Conservation (phyloP, 92 coral and sea anemone species). For the Epizoanthus scotinus region DNA sequence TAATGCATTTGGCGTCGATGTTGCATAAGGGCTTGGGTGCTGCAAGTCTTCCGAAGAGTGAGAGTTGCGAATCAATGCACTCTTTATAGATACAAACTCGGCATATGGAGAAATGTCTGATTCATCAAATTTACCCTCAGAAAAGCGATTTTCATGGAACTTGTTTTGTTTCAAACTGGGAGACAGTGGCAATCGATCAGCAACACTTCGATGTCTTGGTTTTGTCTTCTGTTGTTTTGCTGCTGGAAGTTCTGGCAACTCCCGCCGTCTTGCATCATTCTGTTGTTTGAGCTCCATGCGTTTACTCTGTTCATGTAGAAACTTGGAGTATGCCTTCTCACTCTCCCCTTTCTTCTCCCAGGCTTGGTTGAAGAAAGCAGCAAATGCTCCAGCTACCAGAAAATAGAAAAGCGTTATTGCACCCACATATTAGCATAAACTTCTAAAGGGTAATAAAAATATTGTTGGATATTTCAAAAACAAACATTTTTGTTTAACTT, state of each 20-base stretch:
- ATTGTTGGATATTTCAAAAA: too few species aligned
- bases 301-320: constrained; percentile 55
- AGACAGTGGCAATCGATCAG: constrained; percentile 57
- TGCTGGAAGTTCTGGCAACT: constrained; percentile 79
- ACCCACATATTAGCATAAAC: too few species aligned
- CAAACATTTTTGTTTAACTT: too few species aligned
- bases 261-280: constrained; percentile 54
- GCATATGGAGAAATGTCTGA: constrained; percentile 79
- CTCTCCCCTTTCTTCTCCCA: constrained; percentile 90
- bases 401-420: neutral
- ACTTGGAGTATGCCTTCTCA: constrained; percentile 74
- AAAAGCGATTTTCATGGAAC: constrained; percentile 24
- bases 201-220: constrained; percentile 53
- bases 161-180: constrained; percentile 41
- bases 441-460: too few species aligned
- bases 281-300: constrained; percentile 48
- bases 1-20: constrained; percentile 73
- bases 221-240: constrained; percentile 30
- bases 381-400: constrained; percentile 78
- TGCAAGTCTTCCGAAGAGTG: constrained; percentile 42
- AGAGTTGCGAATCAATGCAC: constrained; percentile 24
- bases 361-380: constrained; percentile 89
- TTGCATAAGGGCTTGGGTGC: constrained; percentile 51
- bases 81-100: constrained; percentile 47
- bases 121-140: constrained; percentile 65